phyloP scores from a whole-genome alignment of 1,140 invertebrate species.

The Trichonephila inaurata region DNA sequence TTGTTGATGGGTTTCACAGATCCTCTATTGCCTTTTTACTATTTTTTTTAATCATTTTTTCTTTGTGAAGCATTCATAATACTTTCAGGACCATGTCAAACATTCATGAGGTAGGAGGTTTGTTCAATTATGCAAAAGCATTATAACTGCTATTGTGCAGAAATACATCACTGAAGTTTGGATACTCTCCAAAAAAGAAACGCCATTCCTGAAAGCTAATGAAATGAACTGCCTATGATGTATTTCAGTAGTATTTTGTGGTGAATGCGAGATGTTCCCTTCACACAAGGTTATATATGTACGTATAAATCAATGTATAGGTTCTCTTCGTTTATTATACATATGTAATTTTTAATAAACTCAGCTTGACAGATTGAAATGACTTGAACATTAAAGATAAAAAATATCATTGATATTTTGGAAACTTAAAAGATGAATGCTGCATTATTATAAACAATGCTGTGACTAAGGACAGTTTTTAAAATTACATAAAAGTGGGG shows the following conservation, averaged over 20 bases:
- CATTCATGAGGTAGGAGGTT: constrained; percentile 61
- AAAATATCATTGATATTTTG: too few species aligned
- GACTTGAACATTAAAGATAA: too few species aligned
- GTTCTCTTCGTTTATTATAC: background rate
- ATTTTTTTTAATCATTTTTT: background rate
- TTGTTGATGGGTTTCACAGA: constrained; percentile 18
- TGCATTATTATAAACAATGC: too few species aligned
- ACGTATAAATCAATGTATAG: background rate
- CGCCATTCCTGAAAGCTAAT: constrained; percentile 50
- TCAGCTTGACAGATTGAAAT: too few species aligned
- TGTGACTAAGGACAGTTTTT: too few species aligned
- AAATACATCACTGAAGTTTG: constrained; percentile 53
- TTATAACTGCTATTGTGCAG: constrained; percentile 10
- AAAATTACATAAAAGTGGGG: too few species aligned
- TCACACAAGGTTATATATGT: background rate
- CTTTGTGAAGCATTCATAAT: constrained; percentile 66
- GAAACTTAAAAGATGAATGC: too few species aligned
- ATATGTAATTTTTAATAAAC: too few species aligned
- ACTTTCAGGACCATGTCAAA: constrained; percentile 60
- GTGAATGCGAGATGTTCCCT: background rate
- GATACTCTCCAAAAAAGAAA: constrained; percentile 35
- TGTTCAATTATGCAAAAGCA: constrained; percentile 71
- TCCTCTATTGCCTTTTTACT: background rate
- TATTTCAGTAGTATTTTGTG: constrained; percentile 29
- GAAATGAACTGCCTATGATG: constrained; percentile 62